Base-by-base conservation (phyloP, 2,797 vertebrate species). In the Acropternis orthonyx region DNA sequence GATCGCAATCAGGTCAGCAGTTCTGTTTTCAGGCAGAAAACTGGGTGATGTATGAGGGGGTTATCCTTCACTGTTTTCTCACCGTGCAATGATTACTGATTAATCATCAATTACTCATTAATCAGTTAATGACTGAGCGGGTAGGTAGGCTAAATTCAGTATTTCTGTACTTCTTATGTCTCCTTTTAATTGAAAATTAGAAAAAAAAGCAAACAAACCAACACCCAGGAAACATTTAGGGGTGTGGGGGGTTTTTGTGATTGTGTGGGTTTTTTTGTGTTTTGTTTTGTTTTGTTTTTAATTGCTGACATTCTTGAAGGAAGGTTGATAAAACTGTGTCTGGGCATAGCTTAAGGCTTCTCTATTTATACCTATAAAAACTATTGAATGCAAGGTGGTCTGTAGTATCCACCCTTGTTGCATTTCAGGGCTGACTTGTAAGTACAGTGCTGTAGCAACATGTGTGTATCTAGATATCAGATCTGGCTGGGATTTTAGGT, bases 121-220 rank as follows among this genome's bases (percentile, higher is more conserved):
- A 51, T 22, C 21, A 21, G 34, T 66, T 56, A 77, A 85, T 61
- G 56, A 26, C 5, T 84, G 39, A 63, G 27, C 8, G 27, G 9
- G 4, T 37, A 71, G 13, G 11, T 28, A 74, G 36, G n/a, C 24
- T 61, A 27, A 91, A 85, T 48, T 88, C 24, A 28, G 27, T 72
- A 44, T 77, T 83, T 89, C 28, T 85, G 17, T 37, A 49, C 19
- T 39, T 43, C 24, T 76, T 43, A 12, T 1, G 5, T 26, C 13
- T 67, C 10, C 22, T 2, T 67, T 43, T 36, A 89, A 68, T 10
- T 37, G 7, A 6, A 66, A n/a, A 54, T 46, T 43, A 56, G 59
- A 51, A 41, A 7, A 1, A 0, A 11, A 24, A 48, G 2, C 7
- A 32, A 11, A 16, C 5, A 9, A 34, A 27, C 1, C 32, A 43